Percentiles rank a stretch among this genome's conserved stretches.
phyloP scores from a whole-genome alignment of 1,140 invertebrate species.

The Rhynchophorus ferrugineus region DNA sequence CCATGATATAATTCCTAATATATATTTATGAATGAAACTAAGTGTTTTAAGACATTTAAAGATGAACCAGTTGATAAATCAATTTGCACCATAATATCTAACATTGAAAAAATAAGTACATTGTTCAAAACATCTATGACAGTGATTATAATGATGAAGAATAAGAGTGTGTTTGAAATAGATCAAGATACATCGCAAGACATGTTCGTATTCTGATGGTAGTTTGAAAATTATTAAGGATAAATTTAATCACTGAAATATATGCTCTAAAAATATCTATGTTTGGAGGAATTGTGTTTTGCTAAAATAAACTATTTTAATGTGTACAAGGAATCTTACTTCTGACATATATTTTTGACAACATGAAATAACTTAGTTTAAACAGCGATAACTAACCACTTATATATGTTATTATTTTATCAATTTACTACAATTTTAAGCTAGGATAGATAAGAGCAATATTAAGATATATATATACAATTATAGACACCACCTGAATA shows the following conservation, averaged over 20 bases:
- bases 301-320: constrained; percentile 1
- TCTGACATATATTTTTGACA: constrained; percentile 3
- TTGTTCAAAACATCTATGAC: too few relatives aligned
- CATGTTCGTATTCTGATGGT: too few relatives aligned
- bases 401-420: constrained; percentile 11
- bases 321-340: constrained; percentile 1
- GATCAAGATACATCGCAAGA: too few relatives aligned
- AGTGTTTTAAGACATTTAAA: too few relatives aligned
- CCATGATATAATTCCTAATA: too few relatives aligned
- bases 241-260: constrained; percentile 7
- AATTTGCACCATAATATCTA: too few relatives aligned
- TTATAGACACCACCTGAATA: constrained; percentile 24
- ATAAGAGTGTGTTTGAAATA: too few relatives aligned
- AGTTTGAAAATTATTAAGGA: too few relatives aligned
- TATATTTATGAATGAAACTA: too few relatives aligned
- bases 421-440: constrained; percentile 18
- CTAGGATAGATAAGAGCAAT: constrained; percentile 15
- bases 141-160: too few relatives aligned
- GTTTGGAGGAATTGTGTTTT: not conserved
- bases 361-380: constrained; percentile 3
- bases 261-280: not conserved
- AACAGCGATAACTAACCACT: constrained; percentile 6
- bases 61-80: too few relatives aligned
- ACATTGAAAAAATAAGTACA: too few relatives aligned
- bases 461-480: constrained; percentile 17